Evolutionary conservation across 2,113 vertebrate genomes (phyloP), one percentile per base, ranked within the genome.

Genomic region (Mastomys natalensis): DNA sequence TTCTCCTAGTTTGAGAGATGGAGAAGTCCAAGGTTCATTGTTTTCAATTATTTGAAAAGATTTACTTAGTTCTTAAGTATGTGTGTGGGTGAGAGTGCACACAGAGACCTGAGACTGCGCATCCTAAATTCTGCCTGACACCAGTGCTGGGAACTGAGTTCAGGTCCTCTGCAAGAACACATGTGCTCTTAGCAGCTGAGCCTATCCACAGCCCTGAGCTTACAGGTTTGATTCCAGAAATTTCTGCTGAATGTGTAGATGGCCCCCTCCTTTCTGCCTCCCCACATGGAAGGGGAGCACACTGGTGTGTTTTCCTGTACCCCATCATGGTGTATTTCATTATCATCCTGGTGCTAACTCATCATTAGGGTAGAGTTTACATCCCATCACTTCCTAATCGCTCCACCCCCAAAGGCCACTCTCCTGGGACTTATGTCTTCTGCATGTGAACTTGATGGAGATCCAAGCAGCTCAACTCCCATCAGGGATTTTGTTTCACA

Each of bases 1-100:
- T 53, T 70, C 51, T 40, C 45, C 43, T 8, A 10, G 7, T 89
- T 53, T 48, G 53, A 64, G 62, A 81, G 22, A 17, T 7, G 45
- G 51, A 40, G 31, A n/a, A n/a, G 9, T 19, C n/a, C 13, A n/a
- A 58, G 45, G 68, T 80, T 31, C 88, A 3, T 7, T n/a, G 51
- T 37, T 89, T 37, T 7, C 24, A 37, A 48, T 43, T 76, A 17
- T 62, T 62, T 62, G 43, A 60, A 62, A 31, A 40, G 55, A 84
- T 62, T 62, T 40, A 62, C 21, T 85, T 68, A 22, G 10, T 7
- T 66, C 48, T 48, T 66, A 31, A 86, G 21, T 66, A 12, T 22
- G 17, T 34, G 9, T 21, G 7, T 66, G 16, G 5, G 24, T 29
- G 24, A 1, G 9, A 11, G 7, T 26, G 37, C 0, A 0, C 13